Evolutionary conservation across 2,888 invertebrate species (phyloP), one percentile per base, ranked within the genome.

Genomic region (Eutolmus rufibarbis): DNA sequence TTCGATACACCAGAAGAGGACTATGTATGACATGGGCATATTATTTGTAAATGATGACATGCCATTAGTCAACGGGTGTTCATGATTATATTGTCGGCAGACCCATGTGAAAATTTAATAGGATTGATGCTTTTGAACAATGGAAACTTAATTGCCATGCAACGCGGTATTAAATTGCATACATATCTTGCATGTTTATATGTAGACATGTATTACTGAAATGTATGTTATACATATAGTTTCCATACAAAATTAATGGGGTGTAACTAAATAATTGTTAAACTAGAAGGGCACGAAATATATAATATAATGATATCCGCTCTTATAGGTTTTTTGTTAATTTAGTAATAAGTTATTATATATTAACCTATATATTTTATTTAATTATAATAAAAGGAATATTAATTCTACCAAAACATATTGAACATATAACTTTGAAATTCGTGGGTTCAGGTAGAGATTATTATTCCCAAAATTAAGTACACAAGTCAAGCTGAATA

Each of bases 11-110:
- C 66, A 56, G 66, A 66, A 66, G 66, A 84, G 37, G 40, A 66
- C 14, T 84, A 66, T 40, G 57, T 37, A 28, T 28, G 28, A 1
- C 84, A 84, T 84, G 66, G 66, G 66, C 84, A 84, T 84, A 66
- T 84, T 84, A 84, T 84, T 37, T 66, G 56, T 57, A 84, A 84
- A 84, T 84, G 84, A 84, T 84, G 84, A 84, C 66, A 84, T 84
- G 84, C 66, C 84, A 84, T 84, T 84, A 84, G 66, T 84, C 66
- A 84, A 84, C 84, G 84, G 84, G 37, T 84, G 84, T 84, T 57
- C 84, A 66, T 66, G 19, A 84, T 84, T 84, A 84, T 66, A 66
- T 40, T 84, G 40, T 78, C 82, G 34, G 16, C 82, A 66, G 37
- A 66, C 37, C 84, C 31, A 66, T 84, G 66, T 19, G 84, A 66